Evolutionary conservation across 2,888 invertebrate species (phyloP).

Genomic region (Branchipolynoe longqiensis): DNA sequence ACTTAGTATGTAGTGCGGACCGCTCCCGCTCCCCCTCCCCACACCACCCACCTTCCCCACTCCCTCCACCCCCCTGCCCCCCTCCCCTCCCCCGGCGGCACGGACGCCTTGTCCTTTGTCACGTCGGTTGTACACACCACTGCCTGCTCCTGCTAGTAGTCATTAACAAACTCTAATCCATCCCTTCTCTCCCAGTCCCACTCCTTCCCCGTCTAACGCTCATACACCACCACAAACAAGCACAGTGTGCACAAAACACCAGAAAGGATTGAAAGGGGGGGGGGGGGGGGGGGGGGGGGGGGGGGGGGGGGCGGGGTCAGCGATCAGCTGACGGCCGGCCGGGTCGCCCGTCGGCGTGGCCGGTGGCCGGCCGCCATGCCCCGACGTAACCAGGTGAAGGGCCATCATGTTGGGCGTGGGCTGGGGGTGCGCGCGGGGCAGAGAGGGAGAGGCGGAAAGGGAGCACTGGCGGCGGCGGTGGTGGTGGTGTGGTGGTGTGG

Average conservation of each 20-base stretch:
- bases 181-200: no score
- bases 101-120: slow-evolving; percentile 49
- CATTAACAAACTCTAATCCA: background rate
- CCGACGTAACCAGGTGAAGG: slow-evolving; percentile 46
- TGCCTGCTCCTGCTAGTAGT: slow-evolving; percentile 9
- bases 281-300: no score
- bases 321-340: slow-evolving; percentile 38
- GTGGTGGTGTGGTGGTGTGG: no score
- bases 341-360: background rate
- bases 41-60: slow-evolving; percentile 5
- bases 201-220: background rate
- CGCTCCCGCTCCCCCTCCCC: background rate
- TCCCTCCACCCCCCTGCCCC: background rate
- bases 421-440: no score
- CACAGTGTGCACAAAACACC: slow-evolving; percentile 8
- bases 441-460: no score
- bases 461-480: no score
- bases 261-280: no score
- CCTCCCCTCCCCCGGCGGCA: background rate
- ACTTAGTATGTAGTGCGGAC: background rate
- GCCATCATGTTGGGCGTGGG: slow-evolving; percentile 31
- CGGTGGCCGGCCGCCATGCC: slow-evolving; percentile 25
- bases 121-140: slow-evolving; percentile 23
- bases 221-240: background rate
- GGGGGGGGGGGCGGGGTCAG: background rate